Evolutionary conservation across 2,113 vertebrate species (phyloP), one percentile per base, ranked within the genome.

Genomic region (Channa argus): DNA sequence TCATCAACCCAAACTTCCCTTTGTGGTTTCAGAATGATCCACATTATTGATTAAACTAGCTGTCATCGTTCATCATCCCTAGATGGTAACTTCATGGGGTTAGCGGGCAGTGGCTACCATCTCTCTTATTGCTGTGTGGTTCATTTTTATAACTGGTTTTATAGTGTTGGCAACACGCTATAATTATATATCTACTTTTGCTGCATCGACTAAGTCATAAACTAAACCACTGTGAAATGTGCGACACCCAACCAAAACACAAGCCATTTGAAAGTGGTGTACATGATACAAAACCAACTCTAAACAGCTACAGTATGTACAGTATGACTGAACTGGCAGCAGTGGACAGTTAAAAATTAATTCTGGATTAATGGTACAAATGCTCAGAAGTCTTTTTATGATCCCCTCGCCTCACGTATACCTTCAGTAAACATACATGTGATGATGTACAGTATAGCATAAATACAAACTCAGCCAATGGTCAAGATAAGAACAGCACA

Each of bases 281-380:
- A 74, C 64, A 71, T 79, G 67, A 3, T 81, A 81, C 71, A 72
- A 84, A 88, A 72, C 13, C 51, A 46, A 80, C 65, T 15, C 50
- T 77, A 62, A 36, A 65, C 60, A 75, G 83, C 83, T 86, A 88
- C 80, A 71, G 63, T 91, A 91, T 90, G 83, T 91, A 92, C 90
- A 92, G 74, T 77, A 68, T 69, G 74, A 77, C 55, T 77, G 3
- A 49, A 78, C 46, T 73, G 56, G 56, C 71, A 71, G 75, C 53
- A 38, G 77, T 79, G 71, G 52, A 77, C 66, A 60, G 74, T 51
- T 46, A 51, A 56, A 60, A 71, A 58, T 3, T 4, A 36, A 73
- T 33, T 13, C 71, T 36, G 74, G 43, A 41, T 71, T 46, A 9
- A 80, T 87, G 88, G 84, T 79, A 86, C 76, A 70, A 56, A 70